Conservation (phyloP, 2,113 vertebrate species). For the Eupsittula cactorum region DNA sequence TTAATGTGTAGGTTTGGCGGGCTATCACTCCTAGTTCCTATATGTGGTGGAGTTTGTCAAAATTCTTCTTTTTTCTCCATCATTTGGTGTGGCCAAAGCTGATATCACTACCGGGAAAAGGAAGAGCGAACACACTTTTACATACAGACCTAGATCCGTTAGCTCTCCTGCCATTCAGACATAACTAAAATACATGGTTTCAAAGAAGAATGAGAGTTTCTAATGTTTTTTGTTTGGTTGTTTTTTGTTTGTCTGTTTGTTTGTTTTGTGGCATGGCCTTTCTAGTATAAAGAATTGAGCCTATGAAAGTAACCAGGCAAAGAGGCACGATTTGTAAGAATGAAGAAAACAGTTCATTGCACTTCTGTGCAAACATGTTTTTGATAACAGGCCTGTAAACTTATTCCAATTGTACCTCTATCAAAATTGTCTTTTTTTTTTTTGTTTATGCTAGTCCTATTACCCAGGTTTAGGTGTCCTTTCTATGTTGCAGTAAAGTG, state of each 20-base stretch:
- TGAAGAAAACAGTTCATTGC: not conserved
- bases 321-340: not conserved
- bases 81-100: not conserved
- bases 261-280: not conserved
- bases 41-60: not conserved
- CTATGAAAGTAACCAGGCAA: not conserved
- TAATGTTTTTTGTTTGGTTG: not conserved
- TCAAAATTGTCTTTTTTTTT: not conserved
- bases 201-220: not conserved
- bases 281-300: not conserved
- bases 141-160: not conserved
- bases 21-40: not conserved
- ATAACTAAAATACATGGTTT: not conserved
- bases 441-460: not conserved
- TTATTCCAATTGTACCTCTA: not conserved
- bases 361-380: not conserved
- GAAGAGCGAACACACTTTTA: not conserved
- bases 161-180: not conserved
- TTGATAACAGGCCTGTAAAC: not conserved
- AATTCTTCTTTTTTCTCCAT: not conserved
- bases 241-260: too few relatives aligned
- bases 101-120: not conserved
- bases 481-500: not conserved
- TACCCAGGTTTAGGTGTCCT: not conserved
- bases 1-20: accelerated